phyloP scores from a whole-genome alignment of 2,113 vertebrate species.

The Haliaeetus leucogaster region DNA sequence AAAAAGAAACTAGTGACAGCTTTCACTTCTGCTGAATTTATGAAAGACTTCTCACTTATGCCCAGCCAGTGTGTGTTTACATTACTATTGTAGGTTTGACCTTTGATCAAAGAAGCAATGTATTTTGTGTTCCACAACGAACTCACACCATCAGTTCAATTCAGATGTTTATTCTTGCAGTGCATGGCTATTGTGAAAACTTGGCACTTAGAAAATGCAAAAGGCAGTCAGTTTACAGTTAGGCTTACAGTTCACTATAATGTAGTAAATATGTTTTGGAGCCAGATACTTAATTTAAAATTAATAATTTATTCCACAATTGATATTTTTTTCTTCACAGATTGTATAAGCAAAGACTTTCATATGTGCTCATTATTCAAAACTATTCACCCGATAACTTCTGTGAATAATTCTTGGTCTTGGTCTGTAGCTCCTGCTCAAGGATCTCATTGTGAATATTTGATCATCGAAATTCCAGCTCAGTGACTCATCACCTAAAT shows the following conservation, averaged over 20 bases:
- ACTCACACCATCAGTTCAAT: not conserved
- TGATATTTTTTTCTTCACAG: not conserved
- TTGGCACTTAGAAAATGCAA: slow-evolving; percentile 5
- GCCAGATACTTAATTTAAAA: not conserved
- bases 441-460: slow-evolving; percentile 54
- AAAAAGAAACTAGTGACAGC: slow-evolving; percentile 65
- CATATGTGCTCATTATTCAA: slow-evolving; percentile 2
- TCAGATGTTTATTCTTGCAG: not conserved
- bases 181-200: not conserved
- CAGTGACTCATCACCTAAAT: slow-evolving; percentile 58
- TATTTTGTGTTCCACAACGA: not conserved
- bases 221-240: not conserved
- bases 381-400: slow-evolving; percentile 2
- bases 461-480: slow-evolving; percentile 37
- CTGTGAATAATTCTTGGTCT: slow-evolving; percentile 53
- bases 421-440: slow-evolving; percentile 45
- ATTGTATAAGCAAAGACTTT: not conserved
- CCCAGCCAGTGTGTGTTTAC: not conserved
- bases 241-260: not conserved
- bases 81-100: not conserved
- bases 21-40: slow-evolving; percentile 43
- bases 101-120: slow-evolving; percentile 21
- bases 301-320: not conserved
- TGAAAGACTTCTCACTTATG: slow-evolving; percentile 11
- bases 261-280: not conserved